phyloP scores from a whole-genome alignment of 2,797 vertebrate species.

The Thripadectes ignobilis region DNA sequence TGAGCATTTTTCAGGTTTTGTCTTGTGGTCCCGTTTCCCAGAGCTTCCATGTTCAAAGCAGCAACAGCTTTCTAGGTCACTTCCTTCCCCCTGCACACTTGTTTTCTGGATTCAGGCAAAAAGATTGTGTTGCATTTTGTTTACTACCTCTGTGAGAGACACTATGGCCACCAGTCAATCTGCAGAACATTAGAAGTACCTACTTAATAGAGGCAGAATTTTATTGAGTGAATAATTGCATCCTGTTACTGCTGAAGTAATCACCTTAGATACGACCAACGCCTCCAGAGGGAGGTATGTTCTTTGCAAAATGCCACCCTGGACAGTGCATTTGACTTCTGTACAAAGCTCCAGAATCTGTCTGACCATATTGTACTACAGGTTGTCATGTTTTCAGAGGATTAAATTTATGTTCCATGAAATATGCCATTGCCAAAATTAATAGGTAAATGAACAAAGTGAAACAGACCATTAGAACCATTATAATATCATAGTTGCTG shows the following conservation, averaged over 20 bases:
- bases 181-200: conserved; percentile 19
- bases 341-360: neutral
- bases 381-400: conserved; percentile 64
- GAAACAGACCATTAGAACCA: conserved; percentile 70
- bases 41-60: neutral
- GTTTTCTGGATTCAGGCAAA: neutral
- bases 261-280: neutral
- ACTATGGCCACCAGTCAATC: neutral
- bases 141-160: conserved; percentile 22
- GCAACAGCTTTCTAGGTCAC: neutral
- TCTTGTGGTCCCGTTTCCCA: neutral
- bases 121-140: conserved; percentile 9
- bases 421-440: conserved; percentile 74
- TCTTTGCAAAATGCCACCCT: conserved; percentile 28
- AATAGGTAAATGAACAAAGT: conserved; percentile 75
- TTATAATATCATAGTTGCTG: conserved; percentile 51
- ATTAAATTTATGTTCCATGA: conserved; percentile 73
- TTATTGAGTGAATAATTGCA: conserved; percentile 54
- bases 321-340: conserved; percentile 46
- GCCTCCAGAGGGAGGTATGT: conserved; percentile 18
- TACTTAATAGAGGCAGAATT: conserved; percentile 28
- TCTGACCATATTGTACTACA: conserved; percentile 52
- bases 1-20: neutral
- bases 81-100: neutral
- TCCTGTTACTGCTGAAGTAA: conserved; percentile 37